Evolutionary conservation across 2,888 invertebrate species (phyloP).

Genomic region (Cylloceria caligata): DNA sequence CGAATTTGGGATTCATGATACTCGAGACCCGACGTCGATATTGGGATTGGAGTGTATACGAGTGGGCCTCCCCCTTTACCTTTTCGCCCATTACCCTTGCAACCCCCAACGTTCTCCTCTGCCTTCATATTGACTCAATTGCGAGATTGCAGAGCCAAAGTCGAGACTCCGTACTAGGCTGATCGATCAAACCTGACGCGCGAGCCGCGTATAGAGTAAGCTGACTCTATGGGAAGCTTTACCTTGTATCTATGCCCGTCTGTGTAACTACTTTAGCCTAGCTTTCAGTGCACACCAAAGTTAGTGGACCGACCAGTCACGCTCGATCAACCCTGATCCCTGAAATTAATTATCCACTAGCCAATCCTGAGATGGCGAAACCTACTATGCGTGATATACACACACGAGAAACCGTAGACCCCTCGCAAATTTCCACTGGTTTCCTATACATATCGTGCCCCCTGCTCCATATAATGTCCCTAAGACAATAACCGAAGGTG

Average conservation of each 20-base stretch:
- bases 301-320: conserved; percentile 50
- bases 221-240: conserved; percentile 32
- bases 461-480: background rate
- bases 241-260: conserved; percentile 12
- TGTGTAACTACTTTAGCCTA: conserved; percentile 12
- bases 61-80: background rate
- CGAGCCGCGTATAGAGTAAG: conserved; percentile 8
- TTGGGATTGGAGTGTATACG: conserved; percentile 53
- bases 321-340: conserved; percentile 58
- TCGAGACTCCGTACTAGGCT: conserved; percentile 26
- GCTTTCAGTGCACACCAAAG: conserved; percentile 42
- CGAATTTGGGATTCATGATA: conserved; percentile 65
- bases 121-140: conserved; percentile 52
- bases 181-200: conserved; percentile 50
- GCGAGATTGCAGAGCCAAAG: conserved; percentile 46
- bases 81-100: background rate
- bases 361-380: conserved; percentile 55
- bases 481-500: conserved; percentile 28
- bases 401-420: background rate
- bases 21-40: conserved; percentile 35
- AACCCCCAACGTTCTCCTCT: background rate
- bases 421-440: conserved; percentile 33
- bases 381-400: background rate
- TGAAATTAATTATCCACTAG: conserved; percentile 54
- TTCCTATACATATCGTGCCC: background rate